Evolutionary conservation across 2,113 vertebrate species (phyloP).

Genomic region (Cyprinodon tularosa): DNA sequence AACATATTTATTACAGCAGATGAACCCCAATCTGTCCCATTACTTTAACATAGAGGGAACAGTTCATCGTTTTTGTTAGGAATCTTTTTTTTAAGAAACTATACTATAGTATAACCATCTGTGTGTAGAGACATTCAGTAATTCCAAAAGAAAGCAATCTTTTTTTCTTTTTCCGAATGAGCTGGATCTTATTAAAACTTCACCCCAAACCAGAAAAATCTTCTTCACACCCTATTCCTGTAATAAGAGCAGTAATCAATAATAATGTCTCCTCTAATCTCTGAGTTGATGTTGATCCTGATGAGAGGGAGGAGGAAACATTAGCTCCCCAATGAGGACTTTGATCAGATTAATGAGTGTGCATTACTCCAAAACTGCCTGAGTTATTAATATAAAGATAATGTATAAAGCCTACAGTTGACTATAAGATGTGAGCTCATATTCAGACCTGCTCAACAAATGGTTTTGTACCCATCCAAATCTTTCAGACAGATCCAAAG

Average conservation of each 20-base stretch:
- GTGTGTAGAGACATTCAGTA: not conserved
- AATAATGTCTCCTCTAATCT: not conserved
- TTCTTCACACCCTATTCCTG: not conserved
- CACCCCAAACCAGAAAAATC: not conserved
- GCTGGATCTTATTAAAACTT: conserved; percentile 1
- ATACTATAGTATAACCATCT: not conserved
- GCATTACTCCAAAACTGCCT: not conserved
- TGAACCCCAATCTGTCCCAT: not conserved
- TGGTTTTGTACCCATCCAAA: not conserved
- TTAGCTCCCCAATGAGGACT: not conserved
- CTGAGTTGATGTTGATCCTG: not conserved
- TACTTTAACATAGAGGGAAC: not conserved
- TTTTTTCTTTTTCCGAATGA: not conserved
- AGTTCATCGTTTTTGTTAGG: not conserved
- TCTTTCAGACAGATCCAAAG: not conserved
- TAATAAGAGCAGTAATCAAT: not conserved
- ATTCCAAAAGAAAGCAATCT: not conserved
- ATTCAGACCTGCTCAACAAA: not conserved
- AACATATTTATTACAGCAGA: not conserved
- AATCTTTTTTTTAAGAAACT: not conserved
- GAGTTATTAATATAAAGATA: not conserved
- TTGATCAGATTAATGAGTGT: not conserved
- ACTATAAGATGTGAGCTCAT: not conserved
- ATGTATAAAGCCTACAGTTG: not conserved
- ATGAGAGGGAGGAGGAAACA: conserved; percentile 1